Evolutionary conservation across 2,888 invertebrate genomes (phyloP).

Genomic region (Agriotes lineatus): DNA sequence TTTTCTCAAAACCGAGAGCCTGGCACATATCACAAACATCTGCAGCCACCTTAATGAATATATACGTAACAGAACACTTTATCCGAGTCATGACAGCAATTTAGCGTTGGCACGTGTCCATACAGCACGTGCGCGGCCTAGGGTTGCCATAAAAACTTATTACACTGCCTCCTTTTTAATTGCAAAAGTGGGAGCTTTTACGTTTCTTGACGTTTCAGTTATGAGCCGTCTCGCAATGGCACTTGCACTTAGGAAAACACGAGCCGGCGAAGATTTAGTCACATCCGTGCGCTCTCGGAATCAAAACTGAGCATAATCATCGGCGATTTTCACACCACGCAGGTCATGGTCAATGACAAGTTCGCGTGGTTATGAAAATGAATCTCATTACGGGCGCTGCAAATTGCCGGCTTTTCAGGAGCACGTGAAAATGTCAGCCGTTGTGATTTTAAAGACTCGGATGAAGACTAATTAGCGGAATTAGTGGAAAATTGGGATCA

Average conservation of each 20-base stretch:
- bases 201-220: background rate
- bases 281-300: background rate
- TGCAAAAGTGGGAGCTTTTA: background rate
- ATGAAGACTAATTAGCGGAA: too few relatives aligned
- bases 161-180: background rate
- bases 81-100: conserved; percentile 11
- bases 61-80: conserved; percentile 12
- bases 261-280: background rate
- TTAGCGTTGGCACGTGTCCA: conserved; percentile 20
- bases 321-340: background rate
- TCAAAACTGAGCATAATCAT: background rate
- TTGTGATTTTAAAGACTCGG: too few relatives aligned
- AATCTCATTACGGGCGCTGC: too few relatives aligned
- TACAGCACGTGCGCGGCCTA: background rate
- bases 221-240: background rate
- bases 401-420: too few relatives aligned
- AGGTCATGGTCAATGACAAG: conserved; percentile 16
- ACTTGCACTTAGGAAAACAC: background rate
- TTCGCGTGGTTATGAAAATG: background rate
- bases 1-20: background rate
- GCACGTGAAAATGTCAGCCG: too few relatives aligned
- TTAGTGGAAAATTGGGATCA: too few relatives aligned
- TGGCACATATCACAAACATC: conserved; percentile 19
- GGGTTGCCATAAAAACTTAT: conserved; percentile 2
- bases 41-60: conserved; percentile 13